Evolutionary conservation across 2,888 invertebrate species (phyloP).

Genomic region (Amphipyra berbera): DNA sequence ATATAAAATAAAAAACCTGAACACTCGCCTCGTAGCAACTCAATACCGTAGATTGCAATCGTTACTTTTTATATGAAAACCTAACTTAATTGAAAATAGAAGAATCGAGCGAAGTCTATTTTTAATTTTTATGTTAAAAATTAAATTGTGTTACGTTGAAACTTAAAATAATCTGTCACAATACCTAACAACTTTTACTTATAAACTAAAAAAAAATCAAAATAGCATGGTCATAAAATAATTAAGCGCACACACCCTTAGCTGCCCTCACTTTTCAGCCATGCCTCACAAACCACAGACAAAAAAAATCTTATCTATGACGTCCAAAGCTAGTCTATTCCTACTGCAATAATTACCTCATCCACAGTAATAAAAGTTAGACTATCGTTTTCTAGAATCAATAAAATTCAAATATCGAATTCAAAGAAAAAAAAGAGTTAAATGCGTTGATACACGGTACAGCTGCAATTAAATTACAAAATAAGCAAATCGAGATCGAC

Average conservation of each 20-base stretch:
- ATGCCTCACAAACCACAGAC: neutral
- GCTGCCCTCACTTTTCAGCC: too few species aligned
- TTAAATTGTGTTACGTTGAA: too few species aligned
- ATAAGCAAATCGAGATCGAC: constrained; percentile 58
- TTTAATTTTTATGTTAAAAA: too few species aligned
- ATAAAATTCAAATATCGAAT: constrained; percentile 17
- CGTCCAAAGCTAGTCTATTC: neutral
- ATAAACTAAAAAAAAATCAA: too few species aligned
- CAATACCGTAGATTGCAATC: constrained; percentile 30
- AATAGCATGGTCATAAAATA: too few species aligned
- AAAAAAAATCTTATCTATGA: neutral
- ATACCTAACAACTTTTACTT: too few species aligned
- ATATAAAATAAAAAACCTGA: constrained; percentile 27
- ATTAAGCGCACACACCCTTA: too few species aligned
- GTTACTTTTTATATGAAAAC: constrained; percentile 34
- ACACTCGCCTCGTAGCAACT: constrained; percentile 10
- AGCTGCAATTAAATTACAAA: constrained; percentile 59
- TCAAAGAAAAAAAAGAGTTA: constrained; percentile 15
- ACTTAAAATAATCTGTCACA: too few species aligned
- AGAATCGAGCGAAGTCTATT: too few species aligned
- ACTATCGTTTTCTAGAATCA: constrained; percentile 7
- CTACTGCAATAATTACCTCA: neutral
- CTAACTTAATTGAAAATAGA: constrained; percentile 26
- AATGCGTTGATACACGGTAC: constrained; percentile 22
- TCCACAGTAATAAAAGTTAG: constrained; percentile 1